Evolutionary conservation across 2,888 invertebrate species (phyloP).

Genomic region (Sinelater perroti): DNA sequence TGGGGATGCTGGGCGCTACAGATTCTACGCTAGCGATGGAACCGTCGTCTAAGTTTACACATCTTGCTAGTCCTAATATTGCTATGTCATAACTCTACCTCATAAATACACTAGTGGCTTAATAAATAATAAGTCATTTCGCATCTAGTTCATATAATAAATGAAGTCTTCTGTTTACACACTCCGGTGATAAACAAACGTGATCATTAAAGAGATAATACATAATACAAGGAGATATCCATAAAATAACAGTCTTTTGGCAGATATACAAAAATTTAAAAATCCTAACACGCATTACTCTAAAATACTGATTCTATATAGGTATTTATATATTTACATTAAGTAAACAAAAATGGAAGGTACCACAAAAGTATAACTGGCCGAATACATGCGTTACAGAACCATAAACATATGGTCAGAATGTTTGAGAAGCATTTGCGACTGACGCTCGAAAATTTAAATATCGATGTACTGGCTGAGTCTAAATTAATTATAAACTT

Average conservation of each 20-base stretch:
- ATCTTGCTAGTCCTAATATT: constrained; percentile 33
- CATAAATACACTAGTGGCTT: constrained; percentile 36
- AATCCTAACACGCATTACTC: constrained; percentile 45
- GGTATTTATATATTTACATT: constrained; percentile 43
- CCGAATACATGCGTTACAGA: no score
- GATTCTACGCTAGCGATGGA: constrained; percentile 26
- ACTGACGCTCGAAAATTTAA: no score
- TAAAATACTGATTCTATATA: constrained; percentile 47
- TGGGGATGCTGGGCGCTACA: no score
- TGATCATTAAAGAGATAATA: no score
- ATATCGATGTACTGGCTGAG: no score
- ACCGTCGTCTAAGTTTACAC: constrained; percentile 30
- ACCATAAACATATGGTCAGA: no score
- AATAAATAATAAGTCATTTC: constrained; percentile 35
- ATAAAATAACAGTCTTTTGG: constrained; percentile 60
- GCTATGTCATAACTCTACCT: constrained; percentile 29
- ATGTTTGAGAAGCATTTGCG: no score
- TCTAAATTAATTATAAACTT: no score
- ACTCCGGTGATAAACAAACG: no score
- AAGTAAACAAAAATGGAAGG: constrained; percentile 26
- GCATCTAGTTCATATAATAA: constrained; percentile 25
- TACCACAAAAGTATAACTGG: constrained; percentile 23
- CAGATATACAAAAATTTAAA: constrained; percentile 55
- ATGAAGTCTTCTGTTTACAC: no score
- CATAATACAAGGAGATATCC: constrained; percentile 41